Percentiles rank a stretch among this genome's conserved stretches.
Evolutionary conservation across 2,797 vertebrate species (phyloP).

Genomic region (Epinephelus coioides): DNA sequence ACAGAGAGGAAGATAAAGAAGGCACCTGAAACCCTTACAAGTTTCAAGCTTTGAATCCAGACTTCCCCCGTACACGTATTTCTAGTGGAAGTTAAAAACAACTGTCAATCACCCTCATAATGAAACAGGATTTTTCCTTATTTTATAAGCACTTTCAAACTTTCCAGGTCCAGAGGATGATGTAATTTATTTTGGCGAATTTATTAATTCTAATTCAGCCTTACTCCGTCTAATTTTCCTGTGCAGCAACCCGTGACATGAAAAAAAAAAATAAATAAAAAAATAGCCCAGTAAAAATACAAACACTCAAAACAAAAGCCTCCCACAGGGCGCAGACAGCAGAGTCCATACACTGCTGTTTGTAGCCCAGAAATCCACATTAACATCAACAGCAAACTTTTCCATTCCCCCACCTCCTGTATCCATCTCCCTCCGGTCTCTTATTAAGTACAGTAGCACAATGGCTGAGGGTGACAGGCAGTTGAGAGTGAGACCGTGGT

Average conservation of each 20-base stretch:
- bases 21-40: constrained; percentile 2
- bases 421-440: constrained; percentile 34
- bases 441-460: constrained; percentile 71
- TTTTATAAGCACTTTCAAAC: constrained; percentile 11
- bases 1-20: neutral
- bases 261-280: neutral
- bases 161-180: constrained; percentile 10
- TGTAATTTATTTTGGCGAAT: constrained; percentile 20
- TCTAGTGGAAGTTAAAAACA: neutral
- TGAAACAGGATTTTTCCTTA: neutral
- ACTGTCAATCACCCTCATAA: neutral
- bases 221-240: constrained; percentile 39
- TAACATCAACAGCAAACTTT: constrained; percentile 46
- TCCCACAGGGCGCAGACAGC: neutral
- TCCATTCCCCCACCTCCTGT: constrained; percentile 1
- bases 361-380: constrained; percentile 36
- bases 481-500: constrained; percentile 72
- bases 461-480: constrained; percentile 71
- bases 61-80: neutral
- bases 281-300: constrained; percentile 25
- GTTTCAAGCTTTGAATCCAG: constrained; percentile 13
- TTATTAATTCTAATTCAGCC: constrained; percentile 28
- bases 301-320: constrained; percentile 17
- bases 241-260: constrained; percentile 41
- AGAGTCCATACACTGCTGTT: constrained; percentile 10